These are phyloP conservation scores for Euborellia annulipes DNA, from an alignment of 1,140 invertebrate species.

Conservation along the genomic window DNA sequence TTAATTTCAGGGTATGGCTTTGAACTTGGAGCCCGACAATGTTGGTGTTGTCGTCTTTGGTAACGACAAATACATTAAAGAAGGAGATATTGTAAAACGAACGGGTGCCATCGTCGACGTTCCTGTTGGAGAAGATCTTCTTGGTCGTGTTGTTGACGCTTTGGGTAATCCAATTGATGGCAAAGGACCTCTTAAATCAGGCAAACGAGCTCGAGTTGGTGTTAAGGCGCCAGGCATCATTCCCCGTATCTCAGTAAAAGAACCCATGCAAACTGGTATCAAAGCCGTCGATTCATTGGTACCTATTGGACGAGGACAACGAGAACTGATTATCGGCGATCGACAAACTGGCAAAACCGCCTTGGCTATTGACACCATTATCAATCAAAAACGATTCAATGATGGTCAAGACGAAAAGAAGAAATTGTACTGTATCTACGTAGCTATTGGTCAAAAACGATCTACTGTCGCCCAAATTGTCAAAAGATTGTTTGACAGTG, in stretches of 20 bases:
- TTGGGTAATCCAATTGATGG: constrained; percentile 95
- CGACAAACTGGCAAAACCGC: constrained; percentile 99
- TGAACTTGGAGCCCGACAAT: constrained; percentile 99
- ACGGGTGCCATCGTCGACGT: constrained; percentile 99
- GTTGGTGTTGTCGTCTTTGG: constrained; percentile 99
- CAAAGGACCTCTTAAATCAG: constrained; percentile 71
- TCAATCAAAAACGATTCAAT: constrained; percentile 99
- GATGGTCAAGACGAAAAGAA: constrained; percentile 92
- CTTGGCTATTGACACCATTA: constrained; percentile 98
- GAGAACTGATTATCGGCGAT: constrained; percentile 99
- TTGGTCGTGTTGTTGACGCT: constrained; percentile 98
- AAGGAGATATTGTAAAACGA: constrained; percentile 99
- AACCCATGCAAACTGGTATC: constrained; percentile 99
- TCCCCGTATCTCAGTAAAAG: constrained; percentile 93
- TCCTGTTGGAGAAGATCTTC: constrained; percentile 85
- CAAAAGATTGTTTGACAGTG: constrained; percentile 89
- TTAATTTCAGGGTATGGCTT: constrained; percentile 81
- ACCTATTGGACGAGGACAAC: constrained; percentile 97
- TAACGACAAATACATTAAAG: constrained; percentile 99
- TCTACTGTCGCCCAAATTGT: constrained; percentile 99
- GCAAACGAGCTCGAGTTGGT: constrained; percentile 84
- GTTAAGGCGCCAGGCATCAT: constrained; percentile 99
- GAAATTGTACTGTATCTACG: constrained; percentile 99
- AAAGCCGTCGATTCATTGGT: constrained; percentile 99
- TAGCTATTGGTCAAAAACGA: constrained; percentile 98